These are phyloP conservation scores for Alectura lathami DNA, from an alignment of 2,113 vertebrate genomes.

Conservation along the genomic window DNA sequence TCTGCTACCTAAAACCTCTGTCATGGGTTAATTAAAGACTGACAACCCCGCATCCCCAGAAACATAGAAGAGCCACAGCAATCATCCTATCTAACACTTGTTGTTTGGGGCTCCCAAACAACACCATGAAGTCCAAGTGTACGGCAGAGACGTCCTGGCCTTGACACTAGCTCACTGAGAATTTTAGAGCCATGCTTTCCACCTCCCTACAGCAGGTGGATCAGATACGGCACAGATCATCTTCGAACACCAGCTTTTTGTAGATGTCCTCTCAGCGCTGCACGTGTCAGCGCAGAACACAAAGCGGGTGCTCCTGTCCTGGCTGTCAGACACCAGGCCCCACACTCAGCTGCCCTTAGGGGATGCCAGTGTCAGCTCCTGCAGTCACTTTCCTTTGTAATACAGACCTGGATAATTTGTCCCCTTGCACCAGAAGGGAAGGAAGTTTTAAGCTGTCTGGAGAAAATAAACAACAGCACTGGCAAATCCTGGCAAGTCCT, in stretches of 20 bases:
- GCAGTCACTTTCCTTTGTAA: background rate
- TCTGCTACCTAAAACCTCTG: background rate
- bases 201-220: background rate
- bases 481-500: background rate
- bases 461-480: background rate
- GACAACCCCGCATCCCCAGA: background rate
- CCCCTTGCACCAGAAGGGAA: background rate
- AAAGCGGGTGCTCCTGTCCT: background rate
- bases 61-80: background rate
- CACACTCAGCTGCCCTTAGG: background rate
- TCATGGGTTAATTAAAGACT: too few species aligned
- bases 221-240: background rate
- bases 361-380: background rate
- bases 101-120: background rate
- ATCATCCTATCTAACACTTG: background rate
- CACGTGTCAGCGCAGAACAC: background rate
- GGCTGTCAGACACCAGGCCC: background rate
- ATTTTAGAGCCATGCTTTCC: background rate
- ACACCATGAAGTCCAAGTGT: background rate
- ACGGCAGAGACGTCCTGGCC: background rate
- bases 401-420: background rate
- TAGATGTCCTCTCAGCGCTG: background rate
- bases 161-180: background rate
- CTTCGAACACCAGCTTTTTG: accelerated
- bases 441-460: background rate